Percentiles rank a stretch among this genome's conserved stretches.
Conservation (phyloP, 2,888 invertebrate genomes). For the Mythimna ferrago region DNA sequence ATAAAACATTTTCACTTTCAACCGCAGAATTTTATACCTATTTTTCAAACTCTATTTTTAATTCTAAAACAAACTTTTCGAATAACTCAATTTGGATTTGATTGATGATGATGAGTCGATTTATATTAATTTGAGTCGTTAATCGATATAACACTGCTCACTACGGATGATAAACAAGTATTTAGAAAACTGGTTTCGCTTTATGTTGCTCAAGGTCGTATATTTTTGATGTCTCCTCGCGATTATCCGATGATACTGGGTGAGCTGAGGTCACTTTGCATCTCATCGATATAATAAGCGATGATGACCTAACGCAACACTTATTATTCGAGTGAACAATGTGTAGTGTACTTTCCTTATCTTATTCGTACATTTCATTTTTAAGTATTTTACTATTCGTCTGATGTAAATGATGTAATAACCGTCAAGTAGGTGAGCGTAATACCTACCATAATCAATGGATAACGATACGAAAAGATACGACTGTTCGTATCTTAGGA, state of each 20-base stretch:
- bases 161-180: constrained; percentile 59
- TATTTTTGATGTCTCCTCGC: constrained; percentile 68
- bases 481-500: constrained; percentile 21
- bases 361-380: constrained; percentile 27
- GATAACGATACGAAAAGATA: constrained; percentile 35
- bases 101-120: constrained; percentile 49
- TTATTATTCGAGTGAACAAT: constrained; percentile 62
- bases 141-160: constrained; percentile 42
- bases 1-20: constrained; percentile 71
- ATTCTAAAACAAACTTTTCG: constrained; percentile 22
- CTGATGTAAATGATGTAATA: constrained; percentile 43
- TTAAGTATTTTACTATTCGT: constrained; percentile 29
- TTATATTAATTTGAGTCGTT: constrained; percentile 59
- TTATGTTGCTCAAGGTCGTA: constrained; percentile 70
- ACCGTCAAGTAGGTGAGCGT: constrained; percentile 4
- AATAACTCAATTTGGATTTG: constrained; percentile 28
- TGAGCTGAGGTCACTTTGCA: constrained; percentile 77
- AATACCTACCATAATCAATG: constrained; percentile 33
- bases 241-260: constrained; percentile 68
- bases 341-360: constrained; percentile 51
- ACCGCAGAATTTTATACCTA: constrained; percentile 1
- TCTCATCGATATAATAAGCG: constrained; percentile 82
- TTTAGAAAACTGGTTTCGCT: constrained; percentile 72
- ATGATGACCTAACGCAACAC: constrained; percentile 77
- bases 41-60: constrained; percentile 19